These are phyloP conservation scores for Hylyphantes graminicola DNA, from an alignment of 1,140 invertebrate genomes.

Conservation along the genomic window DNA sequence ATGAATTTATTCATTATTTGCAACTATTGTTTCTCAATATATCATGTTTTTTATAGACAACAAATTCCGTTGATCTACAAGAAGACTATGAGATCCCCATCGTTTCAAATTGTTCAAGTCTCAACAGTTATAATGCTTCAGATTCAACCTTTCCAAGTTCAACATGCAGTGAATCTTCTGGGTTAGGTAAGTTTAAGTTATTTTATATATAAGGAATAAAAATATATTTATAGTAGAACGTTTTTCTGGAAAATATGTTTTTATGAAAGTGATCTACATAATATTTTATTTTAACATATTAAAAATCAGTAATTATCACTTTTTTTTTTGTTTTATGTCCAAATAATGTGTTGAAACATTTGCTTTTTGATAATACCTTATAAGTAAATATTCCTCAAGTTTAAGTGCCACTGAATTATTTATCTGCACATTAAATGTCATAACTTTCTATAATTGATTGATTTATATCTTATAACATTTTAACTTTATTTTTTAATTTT, in stretches of 20 bases:
- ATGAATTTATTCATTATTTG: no score
- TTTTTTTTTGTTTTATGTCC: no score
- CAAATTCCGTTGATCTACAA: slow-evolving; percentile 42
- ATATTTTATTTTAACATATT: no score
- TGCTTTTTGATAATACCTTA: no score
- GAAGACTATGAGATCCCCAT: slow-evolving; percentile 60
- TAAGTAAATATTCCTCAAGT: no score
- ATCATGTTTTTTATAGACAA: slow-evolving; percentile 13
- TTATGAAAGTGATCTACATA: no score
- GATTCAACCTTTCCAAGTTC: slow-evolving; percentile 5
- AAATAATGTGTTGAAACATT: no score
- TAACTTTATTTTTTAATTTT: slow-evolving; percentile 20
- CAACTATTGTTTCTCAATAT: no score
- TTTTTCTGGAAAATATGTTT: no score
- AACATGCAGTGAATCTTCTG: background rate
- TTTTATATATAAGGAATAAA: background rate
- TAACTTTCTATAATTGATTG: background rate
- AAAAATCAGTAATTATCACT: background rate
- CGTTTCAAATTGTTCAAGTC: slow-evolving; percentile 4
- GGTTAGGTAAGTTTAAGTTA: slow-evolving; percentile 17
- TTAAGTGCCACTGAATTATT: no score
- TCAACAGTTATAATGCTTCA: slow-evolving; percentile 12
- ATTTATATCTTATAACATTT: slow-evolving; percentile 4
- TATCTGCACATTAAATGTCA: no score
- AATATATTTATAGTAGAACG: background rate